Conservation (phyloP, 2,888 invertebrate genomes). For the Altica lythri region DNA sequence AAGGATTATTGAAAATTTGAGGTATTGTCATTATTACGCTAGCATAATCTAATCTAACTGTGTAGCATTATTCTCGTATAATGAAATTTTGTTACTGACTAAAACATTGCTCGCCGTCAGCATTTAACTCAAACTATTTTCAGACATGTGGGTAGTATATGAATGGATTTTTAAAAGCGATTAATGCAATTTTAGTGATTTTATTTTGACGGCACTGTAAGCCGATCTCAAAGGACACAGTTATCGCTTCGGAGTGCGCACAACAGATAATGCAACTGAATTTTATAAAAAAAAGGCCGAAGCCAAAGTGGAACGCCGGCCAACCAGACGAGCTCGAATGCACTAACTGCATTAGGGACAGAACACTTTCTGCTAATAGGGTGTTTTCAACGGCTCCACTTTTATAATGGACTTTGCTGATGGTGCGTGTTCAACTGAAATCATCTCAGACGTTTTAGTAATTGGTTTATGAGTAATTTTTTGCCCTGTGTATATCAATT, state of each 20-base stretch:
- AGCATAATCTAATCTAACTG: too few species aligned
- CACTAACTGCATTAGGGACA: slow-evolving; percentile 56
- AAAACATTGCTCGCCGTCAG: too few species aligned
- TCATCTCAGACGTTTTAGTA: slow-evolving; percentile 24
- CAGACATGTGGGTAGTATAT: too few species aligned
- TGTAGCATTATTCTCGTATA: too few species aligned
- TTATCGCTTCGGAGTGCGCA: slow-evolving; percentile 37
- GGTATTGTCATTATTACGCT: too few species aligned
- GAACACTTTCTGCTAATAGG: slow-evolving; percentile 57
- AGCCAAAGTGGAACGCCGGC: slow-evolving; percentile 22
- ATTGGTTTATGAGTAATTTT: slow-evolving; percentile 20
- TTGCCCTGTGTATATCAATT: too few species aligned
- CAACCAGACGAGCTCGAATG: slow-evolving; percentile 43
- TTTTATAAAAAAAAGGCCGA: slow-evolving; percentile 53
- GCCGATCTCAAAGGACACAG: slow-evolving; percentile 36
- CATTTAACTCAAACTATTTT: too few species aligned
- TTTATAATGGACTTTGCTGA: slow-evolving; percentile 56
- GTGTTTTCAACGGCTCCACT: slow-evolving; percentile 53
- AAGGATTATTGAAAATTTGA: too few species aligned
- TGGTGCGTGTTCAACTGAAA: slow-evolving; percentile 34
- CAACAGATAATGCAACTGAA: slow-evolving; percentile 52
- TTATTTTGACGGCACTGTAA: too few species aligned
- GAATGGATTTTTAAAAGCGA: too few species aligned
- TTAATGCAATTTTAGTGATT: too few species aligned
- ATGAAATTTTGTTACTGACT: too few species aligned